Evolutionary conservation across 2,888 invertebrate species (phyloP), one percentile per base, ranked within the genome.

Genomic region (Drosophila maculinotata): DNA sequence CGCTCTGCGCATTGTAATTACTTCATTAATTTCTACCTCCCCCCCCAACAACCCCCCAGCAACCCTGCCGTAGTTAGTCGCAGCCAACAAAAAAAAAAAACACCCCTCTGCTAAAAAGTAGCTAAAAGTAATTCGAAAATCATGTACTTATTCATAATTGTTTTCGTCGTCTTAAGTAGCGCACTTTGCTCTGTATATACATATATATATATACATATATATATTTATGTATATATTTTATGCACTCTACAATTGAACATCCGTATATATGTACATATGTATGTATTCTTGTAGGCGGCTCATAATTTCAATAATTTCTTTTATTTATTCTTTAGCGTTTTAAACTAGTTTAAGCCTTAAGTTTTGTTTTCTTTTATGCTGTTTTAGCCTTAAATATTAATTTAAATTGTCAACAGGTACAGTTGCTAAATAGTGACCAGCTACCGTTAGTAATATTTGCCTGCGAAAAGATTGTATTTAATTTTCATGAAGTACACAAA

Each of bases 91-190:
- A 33, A 28, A 25, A 33, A 12, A 47, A 23, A 12, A 23, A 3
- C 3, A 0, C 45, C 56, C 53, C 48, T 31, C 51, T 17, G 42
- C 54, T 56, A 26, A 71, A 68, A 53, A n/a, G 48, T 78, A 72
- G 79, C 62, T 72, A 71, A 63, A 78, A 62, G 56, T 65, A 69
- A 77, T 30, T 75, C 63, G 72, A 75, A 76, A 83, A 78, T 69
- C 62, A 65, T 81, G 81, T 81, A 81, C 81, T 81, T 81, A 81
- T 78, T 84, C 62, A 76, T 84, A 76, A 72, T 72, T 69, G 71
- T 79, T 79, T n/a, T 66, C 48, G 36, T 78, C 12, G 67, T 73
- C 41, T 63, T 78, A 79, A 78, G 77, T 79, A 73, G 63, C 56
- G 62, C 79, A 56, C 48, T 48, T 47, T 47, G 45, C 59, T 47